These are phyloP conservation scores for Holothuria glaberrima DNA, from an alignment of 35 echinoderm and acorn worm genomes.

Conservation along the genomic window DNA sequence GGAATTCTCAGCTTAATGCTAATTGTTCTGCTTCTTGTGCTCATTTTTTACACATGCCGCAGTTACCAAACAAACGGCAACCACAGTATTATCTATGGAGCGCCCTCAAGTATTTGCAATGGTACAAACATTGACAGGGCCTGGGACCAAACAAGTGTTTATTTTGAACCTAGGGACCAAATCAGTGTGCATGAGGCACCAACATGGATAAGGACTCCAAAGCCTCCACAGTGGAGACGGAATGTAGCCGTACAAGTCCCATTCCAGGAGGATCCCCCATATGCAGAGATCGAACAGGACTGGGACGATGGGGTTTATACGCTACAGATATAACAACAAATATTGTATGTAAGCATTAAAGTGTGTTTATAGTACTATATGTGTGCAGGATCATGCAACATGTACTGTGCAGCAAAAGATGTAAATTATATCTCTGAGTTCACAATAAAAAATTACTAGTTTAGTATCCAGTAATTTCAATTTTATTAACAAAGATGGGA, in stretches of 20 bases:
- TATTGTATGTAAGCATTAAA: no score
- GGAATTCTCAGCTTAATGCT: slow-evolving; percentile 79
- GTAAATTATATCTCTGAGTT: no score
- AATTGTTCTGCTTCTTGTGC: slow-evolving; percentile 71
- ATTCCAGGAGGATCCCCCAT: slow-evolving; percentile 79
- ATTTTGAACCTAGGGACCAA: slow-evolving; percentile 91
- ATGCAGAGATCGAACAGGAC: slow-evolving; percentile 89
- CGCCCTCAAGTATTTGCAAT: slow-evolving; percentile 60
- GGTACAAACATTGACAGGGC: slow-evolving; percentile 55
- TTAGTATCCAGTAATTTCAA: no score
- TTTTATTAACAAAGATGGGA: no score
- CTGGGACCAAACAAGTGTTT: slow-evolving; percentile 89
- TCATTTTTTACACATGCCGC: slow-evolving; percentile 74
- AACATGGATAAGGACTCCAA: slow-evolving; percentile 69
- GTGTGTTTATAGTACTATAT: no score
- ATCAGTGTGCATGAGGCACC: slow-evolving; percentile 74
- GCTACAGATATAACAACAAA: slow-evolving; percentile 58
- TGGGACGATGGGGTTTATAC: slow-evolving; percentile 87
- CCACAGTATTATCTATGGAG: slow-evolving; percentile 67
- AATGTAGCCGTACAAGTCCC: slow-evolving; percentile 90
- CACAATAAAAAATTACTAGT: no score
- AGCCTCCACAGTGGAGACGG: slow-evolving; percentile 74
- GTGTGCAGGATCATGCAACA: no score
- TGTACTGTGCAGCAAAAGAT: no score
- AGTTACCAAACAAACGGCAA: slow-evolving; percentile 39